phyloP scores from a whole-genome alignment of 2,797 vertebrate genomes.

The Periophthalmus magnuspinnatus region DNA sequence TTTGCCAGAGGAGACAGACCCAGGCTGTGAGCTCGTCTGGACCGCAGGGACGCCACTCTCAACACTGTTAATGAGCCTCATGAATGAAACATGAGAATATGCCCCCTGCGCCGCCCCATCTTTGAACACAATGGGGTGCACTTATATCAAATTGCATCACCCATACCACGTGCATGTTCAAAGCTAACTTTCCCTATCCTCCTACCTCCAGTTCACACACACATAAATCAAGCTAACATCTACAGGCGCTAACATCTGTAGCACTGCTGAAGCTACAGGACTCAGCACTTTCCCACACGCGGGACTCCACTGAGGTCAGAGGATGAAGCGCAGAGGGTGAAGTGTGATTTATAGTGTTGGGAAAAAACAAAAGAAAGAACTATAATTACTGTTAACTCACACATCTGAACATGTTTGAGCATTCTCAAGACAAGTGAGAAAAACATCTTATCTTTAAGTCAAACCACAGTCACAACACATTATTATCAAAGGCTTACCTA shows the following conservation, averaged over 20 bases:
- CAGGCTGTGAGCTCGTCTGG: constrained; percentile 50
- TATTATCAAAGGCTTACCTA: too few species aligned
- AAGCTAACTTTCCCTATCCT: constrained; percentile 20
- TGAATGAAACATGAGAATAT: constrained; percentile 74
- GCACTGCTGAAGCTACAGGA: constrained; percentile 12
- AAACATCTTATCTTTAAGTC: not conserved
- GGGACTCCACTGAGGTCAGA: not conserved
- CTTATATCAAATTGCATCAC: constrained; percentile 50
- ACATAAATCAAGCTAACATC: constrained; percentile 15
- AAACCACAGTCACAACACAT: not conserved
- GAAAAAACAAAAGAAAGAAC: not conserved
- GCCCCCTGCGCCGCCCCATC: constrained; percentile 45
- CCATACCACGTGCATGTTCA: constrained; percentile 18
- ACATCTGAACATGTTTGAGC: not conserved
- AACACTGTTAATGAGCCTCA: constrained; percentile 72
- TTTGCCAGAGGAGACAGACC: constrained; percentile 59
- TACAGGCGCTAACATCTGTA: constrained; percentile 15
- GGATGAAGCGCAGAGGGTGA: constrained; percentile 2
- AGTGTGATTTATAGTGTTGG: not conserved
- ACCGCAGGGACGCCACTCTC: constrained; percentile 55
- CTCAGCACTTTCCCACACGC: constrained; percentile 16
- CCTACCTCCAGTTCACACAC: constrained; percentile 16
- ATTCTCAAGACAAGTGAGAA: not conserved
- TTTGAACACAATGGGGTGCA: constrained; percentile 60
- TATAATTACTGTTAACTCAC: not conserved